Base-by-base conservation (phyloP, 2,888 invertebrate genomes). In the Leucoma salicis region DNA sequence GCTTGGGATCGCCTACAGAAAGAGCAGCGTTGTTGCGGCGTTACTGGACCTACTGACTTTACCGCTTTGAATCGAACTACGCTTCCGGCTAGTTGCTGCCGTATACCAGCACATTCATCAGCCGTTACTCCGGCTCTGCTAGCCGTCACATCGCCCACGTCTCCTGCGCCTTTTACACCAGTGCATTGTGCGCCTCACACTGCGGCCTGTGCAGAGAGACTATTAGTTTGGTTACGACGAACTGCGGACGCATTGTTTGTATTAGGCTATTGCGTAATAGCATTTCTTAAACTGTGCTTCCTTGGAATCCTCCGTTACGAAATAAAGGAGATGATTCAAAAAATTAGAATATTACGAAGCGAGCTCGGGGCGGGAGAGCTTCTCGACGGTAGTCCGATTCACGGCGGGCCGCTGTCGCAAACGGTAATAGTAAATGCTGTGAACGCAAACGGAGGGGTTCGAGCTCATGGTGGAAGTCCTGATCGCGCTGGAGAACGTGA, bases 261-360 rank as follows among this genome's bases (percentile, higher is more conserved):
- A 45, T 82, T 96, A 63, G 96, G 96, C 44, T 96, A 95, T 81
- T 96, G 96, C 87, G 96, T 96, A 53, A 94, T 96, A 66, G 95
- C 96, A 66, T 96, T 96, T 89, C 91, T 96, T 63, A 96, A 96
- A 86, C 91, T 96, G 82, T 95, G 96, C 91, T 96, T 96, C 91
- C 93, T 96, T 55, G 96, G 95, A 49, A 95, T 96, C 64, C 91
- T 96, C 63, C 92, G 95, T 47, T 95, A 95, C 89, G 96, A 96
- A 90, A 96, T 96, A 72, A 92, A 94, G 58, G 96, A 96, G 82
- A 96, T 96, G 96, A 96, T 96, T 72, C 95, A 96, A 79, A 96
- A 96, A 89, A 96, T 96, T 75, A 93, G 94, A 70, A 92, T 96
- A 74, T 89, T 96, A 50, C 92, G 92, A 65, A 92, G 91, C 46